Evolutionary conservation across 1,140 invertebrate species (phyloP), one percentile per base, ranked within the genome.

Genomic region (Penaeus vannamei): DNA sequence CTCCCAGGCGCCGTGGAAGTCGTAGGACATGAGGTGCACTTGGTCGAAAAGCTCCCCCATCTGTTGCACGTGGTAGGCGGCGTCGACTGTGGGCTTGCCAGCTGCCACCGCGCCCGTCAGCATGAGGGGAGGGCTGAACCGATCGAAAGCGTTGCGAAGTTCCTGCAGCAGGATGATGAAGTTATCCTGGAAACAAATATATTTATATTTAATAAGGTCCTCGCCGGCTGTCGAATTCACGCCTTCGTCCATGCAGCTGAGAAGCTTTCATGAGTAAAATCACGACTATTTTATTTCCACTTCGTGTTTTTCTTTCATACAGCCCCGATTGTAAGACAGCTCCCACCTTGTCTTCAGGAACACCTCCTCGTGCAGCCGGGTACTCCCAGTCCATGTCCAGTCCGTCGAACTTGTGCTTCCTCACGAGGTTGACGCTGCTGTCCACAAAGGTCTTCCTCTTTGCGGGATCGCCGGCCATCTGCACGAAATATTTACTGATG

Each of bases 381-480:
- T 96, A 98, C 93, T 97, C 97, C 96, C 96, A 97, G 90, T 94
- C 94, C 93, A 95, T 93, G 92, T 97, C 96, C 42, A 98, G 92
- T 0, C 97, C 97, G 92, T 98, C 96, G 91, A 98, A 98, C 64
- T 95, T 95, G 92, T 97, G 95, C 91, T 95, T 94, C 81, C 95
- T 42, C 12, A 90, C 23, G n/a, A 90, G 79, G 17, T 20, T n/a
- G 2, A 86, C n/a, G 22, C 69, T 91, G 76, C 92, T 92, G n/a
- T 91, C 90, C 29, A 93, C 90, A 77, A 91, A 91, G 20, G 83
- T 76, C 42, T 64, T 69, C 59, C 91, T 72, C n/a, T 88, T 87
- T 92, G 93, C 92, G 0, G 94, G 92, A 88, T 94, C 94, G 8
- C 94, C 93, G 0, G 95, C 96, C 94, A 98, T 94, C 91, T 92